Conservation (phyloP, 2,113 vertebrate genomes). For the Amphiprion percula region DNA sequence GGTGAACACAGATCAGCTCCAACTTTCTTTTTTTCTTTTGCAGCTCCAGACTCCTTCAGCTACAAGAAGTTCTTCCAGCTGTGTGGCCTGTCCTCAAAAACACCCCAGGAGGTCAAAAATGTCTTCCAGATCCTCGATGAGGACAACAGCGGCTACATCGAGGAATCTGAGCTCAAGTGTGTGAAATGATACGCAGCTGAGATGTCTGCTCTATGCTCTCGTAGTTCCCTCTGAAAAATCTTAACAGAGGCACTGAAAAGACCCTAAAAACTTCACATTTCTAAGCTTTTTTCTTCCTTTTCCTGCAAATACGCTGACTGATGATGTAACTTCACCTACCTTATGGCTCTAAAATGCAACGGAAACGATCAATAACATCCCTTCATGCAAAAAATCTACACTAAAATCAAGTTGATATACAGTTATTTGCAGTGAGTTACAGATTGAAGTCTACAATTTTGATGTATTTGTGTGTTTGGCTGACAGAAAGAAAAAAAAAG, state of each 20-base stretch:
- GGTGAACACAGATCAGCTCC: background rate
- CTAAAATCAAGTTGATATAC: too few relatives aligned
- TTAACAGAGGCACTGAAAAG: background rate
- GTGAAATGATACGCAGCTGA: constrained; percentile 28
- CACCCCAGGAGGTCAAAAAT: constrained; percentile 89
- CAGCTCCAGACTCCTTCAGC: constrained; percentile 94
- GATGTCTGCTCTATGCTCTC: background rate
- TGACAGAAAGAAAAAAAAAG: constrained; percentile 14
- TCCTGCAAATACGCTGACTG: background rate
- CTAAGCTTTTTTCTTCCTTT: background rate
- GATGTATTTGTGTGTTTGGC: background rate
- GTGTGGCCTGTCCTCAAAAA: constrained; percentile 94
- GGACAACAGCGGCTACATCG: constrained; percentile 95
- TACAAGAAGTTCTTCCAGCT: constrained; percentile 96
- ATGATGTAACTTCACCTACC: too few relatives aligned
- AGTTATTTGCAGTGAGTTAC: too few relatives aligned
- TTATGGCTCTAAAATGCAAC: too few relatives aligned
- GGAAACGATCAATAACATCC: too few relatives aligned
- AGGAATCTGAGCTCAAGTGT: constrained; percentile 95
- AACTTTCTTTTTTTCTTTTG: constrained; percentile 24
- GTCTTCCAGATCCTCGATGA: constrained; percentile 93
- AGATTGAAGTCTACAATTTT: too few relatives aligned
- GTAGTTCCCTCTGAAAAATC: background rate
- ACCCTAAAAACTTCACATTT: too few relatives aligned
- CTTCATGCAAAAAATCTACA: too few relatives aligned